Conservation (phyloP, 2,113 vertebrate genomes). For the Orientallactaga bullata region DNA sequence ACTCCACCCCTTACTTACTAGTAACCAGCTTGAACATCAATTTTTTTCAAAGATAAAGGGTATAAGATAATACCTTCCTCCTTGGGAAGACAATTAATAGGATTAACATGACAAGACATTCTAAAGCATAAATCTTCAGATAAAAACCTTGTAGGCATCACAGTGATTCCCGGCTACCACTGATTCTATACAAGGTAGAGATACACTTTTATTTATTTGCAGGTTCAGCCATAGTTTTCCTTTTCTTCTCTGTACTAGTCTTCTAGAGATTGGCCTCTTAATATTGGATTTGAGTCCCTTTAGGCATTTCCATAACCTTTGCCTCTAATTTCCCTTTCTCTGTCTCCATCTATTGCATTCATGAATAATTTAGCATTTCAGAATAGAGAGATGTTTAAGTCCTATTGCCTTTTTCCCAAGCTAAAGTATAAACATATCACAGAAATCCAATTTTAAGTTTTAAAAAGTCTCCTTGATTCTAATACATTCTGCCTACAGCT, state of each 20-base stretch:
- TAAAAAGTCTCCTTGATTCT: not conserved
- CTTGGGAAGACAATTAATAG: not conserved
- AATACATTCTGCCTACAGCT: not conserved
- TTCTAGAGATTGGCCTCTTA: not conserved
- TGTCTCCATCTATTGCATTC: not conserved
- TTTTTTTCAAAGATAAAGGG: not conserved
- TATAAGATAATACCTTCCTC: not conserved
- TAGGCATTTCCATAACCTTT: not conserved
- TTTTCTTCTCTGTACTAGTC: not conserved
- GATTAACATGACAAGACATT: not conserved
- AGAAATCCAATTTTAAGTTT: not conserved
- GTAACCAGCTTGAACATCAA: not conserved
- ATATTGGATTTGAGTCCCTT: not conserved
- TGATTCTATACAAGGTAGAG: not conserved
- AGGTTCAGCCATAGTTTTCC: not conserved
- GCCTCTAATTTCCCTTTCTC: not conserved
- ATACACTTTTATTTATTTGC: not conserved
- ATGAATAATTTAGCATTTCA: conserved; percentile 41
- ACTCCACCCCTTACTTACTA: not conserved
- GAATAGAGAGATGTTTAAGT: conserved; percentile 15
- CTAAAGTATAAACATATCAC: not conserved
- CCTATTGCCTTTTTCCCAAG: conserved; percentile 11
- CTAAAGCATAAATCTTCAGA: not conserved
- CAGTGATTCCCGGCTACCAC: not conserved
- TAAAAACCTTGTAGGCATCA: not conserved